Conservation (phyloP, 2,888 invertebrate genomes). For the Minunthozetes semirufus region DNA sequence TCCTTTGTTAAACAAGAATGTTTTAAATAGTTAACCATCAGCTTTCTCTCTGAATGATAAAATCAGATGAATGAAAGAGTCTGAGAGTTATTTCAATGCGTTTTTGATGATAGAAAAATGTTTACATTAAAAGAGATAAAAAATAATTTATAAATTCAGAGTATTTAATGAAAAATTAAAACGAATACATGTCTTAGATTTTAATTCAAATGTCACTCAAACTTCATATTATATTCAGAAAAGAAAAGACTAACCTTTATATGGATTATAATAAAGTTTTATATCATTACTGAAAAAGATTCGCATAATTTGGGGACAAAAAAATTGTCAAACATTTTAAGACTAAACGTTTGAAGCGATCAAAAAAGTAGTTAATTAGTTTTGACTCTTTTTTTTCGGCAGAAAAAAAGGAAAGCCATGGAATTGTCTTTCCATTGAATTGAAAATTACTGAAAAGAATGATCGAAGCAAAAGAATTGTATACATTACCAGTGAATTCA, state of each 20-base stretch:
- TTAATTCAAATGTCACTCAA: conserved; percentile 22
- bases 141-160: not conserved
- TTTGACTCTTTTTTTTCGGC: not conserved
- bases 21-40: too few species aligned
- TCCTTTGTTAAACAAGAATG: too few species aligned
- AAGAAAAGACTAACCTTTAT: not conserved
- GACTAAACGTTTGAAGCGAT: not conserved
- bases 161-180: not conserved
- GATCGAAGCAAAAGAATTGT: not conserved
- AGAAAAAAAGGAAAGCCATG: not conserved
- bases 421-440: not conserved
- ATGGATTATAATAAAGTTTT: too few species aligned
- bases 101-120: too few species aligned
- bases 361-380: conserved; percentile 6
- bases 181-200: not conserved
- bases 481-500: conserved; percentile 27
- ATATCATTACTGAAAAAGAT: too few species aligned
- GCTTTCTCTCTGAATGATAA: too few species aligned
- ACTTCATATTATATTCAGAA: conserved; percentile 9
- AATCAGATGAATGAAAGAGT: too few species aligned
- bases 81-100: too few species aligned
- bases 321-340: too few species aligned
- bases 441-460: not conserved
- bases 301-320: too few species aligned
- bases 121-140: too few species aligned